phyloP scores from a whole-genome alignment of 2,888 invertebrate genomes.

The Andrena haemorrhoa region DNA sequence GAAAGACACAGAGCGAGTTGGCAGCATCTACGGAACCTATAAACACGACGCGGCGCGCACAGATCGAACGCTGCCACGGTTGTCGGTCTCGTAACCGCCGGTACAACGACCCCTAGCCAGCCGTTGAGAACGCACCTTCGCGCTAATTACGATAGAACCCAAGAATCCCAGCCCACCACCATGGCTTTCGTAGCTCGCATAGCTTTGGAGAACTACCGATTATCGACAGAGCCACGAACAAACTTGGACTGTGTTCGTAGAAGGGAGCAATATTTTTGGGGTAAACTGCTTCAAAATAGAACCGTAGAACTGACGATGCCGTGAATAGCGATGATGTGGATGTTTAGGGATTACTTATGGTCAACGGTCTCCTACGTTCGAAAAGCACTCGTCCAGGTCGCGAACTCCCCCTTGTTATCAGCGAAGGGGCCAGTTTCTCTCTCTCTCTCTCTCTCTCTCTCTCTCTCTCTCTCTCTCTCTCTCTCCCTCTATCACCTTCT shows the following conservation, averaged over 20 bases:
- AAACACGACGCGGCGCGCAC: slow-evolving; percentile 68
- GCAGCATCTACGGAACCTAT: slow-evolving; percentile 67
- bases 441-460: neutral
- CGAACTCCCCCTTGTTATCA: too few relatives aligned
- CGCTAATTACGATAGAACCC: slow-evolving; percentile 61
- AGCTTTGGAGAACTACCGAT: neutral
- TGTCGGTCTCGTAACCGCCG: slow-evolving; percentile 79
- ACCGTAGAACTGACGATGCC: too few relatives aligned
- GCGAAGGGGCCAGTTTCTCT: too few relatives aligned
- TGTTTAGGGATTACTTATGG: neutral
- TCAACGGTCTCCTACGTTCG: too few relatives aligned
- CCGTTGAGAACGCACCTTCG: slow-evolving; percentile 63
- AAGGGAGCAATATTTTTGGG: too few relatives aligned
- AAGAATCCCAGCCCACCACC: slow-evolving; percentile 1
- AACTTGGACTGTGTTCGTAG: too few relatives aligned
- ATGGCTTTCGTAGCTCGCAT: neutral
- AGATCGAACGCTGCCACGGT: slow-evolving; percentile 66
- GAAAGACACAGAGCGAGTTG: slow-evolving; percentile 35
- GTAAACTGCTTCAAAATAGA: too few relatives aligned
- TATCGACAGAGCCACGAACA: neutral
- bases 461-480: too few relatives aligned
- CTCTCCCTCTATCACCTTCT: neutral
- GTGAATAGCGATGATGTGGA: too few relatives aligned
- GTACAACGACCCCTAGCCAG: slow-evolving; percentile 79
- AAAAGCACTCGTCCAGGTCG: too few relatives aligned